A percentile compares a stretch with the other conserved stretches of the same genome.
These are phyloP conservation scores for Coregonus ussuriensis DNA, from an alignment of 2,797 vertebrate genomes.

Conservation along the genomic window DNA sequence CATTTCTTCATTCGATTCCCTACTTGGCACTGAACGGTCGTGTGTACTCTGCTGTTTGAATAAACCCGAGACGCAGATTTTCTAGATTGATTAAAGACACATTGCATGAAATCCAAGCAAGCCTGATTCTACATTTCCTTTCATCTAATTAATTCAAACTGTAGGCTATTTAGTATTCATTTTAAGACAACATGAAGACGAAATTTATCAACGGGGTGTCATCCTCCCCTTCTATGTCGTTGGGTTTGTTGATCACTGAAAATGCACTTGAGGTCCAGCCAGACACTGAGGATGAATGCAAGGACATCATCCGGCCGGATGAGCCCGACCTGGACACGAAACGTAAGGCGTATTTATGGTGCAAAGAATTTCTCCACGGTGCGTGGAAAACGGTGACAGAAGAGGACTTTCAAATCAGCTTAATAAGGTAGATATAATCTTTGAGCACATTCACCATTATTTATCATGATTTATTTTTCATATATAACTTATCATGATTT, in stretches of 20 bases:
- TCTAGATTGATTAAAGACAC: not conserved
- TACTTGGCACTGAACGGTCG: not conserved
- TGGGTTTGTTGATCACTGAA: conserved; percentile 76
- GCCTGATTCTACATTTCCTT: not conserved
- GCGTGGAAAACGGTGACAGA: conserved; percentile 88
- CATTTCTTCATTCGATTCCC: not conserved
- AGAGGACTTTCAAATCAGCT: conserved; percentile 84
- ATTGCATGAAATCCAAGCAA: not conserved
- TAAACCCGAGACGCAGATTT: not conserved
- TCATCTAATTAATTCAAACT: not conserved
- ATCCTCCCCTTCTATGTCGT: conserved; percentile 79
- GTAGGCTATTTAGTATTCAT: not conserved
- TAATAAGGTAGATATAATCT: conserved; percentile 82
- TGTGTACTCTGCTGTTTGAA: not conserved
- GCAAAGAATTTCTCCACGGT: conserved; percentile 90
- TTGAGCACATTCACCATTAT: not conserved
- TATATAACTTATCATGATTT: not conserved
- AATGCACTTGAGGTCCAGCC: conserved; percentile 75
- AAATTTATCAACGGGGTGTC: conserved; percentile 91
- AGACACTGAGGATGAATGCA: conserved; percentile 60
- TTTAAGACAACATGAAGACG: conserved; percentile 83
- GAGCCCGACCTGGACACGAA: conserved; percentile 83
- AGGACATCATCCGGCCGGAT: conserved; percentile 66
- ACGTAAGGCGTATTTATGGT: conserved; percentile 87
- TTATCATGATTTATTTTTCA: not conserved